phyloP scores from a whole-genome alignment of 2,888 invertebrate genomes.

The Periphyllus acericola region DNA sequence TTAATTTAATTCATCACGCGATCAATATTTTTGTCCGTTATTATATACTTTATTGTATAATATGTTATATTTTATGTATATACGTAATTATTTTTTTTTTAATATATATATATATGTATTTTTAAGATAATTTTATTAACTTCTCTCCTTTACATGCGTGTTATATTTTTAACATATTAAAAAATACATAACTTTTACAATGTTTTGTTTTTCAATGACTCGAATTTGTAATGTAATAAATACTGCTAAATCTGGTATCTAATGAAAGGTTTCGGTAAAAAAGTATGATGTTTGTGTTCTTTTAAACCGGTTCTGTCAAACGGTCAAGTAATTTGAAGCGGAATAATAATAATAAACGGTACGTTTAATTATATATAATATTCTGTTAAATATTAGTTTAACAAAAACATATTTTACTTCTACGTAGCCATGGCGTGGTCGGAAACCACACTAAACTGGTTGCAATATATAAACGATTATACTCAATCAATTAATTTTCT shows the following conservation, averaged over 20 bases:
- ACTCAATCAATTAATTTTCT: background rate
- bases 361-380: constrained; percentile 34
- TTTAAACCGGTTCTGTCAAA: constrained; percentile 38
- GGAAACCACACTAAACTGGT: constrained; percentile 1
- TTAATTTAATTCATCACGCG: background rate
- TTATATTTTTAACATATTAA: background rate
- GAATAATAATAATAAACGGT: constrained; percentile 27
- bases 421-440: background rate
- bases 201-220: background rate
- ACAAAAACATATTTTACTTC: constrained; percentile 1
- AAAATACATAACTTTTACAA: background rate
- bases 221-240: background rate
- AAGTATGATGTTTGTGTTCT: background rate
- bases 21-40: background rate
- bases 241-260: background rate
- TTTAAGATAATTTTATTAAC: background rate
- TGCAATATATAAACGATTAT: background rate
- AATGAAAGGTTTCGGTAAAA: constrained; percentile 23
- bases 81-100: background rate
- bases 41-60: background rate
- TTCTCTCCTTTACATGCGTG: background rate
- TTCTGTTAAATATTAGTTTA: constrained; percentile 32
- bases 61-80: background rate
- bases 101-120: background rate
- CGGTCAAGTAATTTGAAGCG: constrained; percentile 32